A percentile compares a stretch with the other conserved stretches of the same genome.
phyloP scores from a whole-genome alignment of 2,113 vertebrate genomes.

The Antigone vipio region DNA sequence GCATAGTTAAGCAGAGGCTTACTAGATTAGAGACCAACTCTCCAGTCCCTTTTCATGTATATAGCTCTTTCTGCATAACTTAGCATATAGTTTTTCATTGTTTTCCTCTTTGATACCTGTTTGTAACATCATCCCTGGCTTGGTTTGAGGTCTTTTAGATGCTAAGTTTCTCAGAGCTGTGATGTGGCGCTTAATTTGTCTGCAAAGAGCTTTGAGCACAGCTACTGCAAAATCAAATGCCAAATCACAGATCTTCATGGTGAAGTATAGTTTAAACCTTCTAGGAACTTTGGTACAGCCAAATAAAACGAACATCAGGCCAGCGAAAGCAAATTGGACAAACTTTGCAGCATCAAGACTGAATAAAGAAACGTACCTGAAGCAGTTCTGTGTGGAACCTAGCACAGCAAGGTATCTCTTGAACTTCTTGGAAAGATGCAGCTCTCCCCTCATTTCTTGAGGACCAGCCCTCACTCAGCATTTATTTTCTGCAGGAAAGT shows the following conservation, averaged over 20 bases:
- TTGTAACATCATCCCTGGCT: background rate
- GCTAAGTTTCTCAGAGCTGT: background rate
- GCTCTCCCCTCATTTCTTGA: background rate
- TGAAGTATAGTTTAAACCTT: background rate
- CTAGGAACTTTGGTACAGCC: background rate
- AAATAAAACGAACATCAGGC: background rate
- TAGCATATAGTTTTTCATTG: background rate
- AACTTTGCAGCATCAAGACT: background rate
- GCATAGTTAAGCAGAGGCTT: background rate
- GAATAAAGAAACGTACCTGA: background rate
- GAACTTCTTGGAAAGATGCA: background rate
- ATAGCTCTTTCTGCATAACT: background rate
- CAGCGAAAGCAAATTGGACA: background rate
- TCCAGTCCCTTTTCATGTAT: background rate
- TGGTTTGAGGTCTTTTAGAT: background rate
- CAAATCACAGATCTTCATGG: background rate
- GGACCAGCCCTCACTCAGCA: background rate
- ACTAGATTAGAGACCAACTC: background rate
- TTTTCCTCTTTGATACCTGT: background rate
- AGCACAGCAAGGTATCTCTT: background rate
- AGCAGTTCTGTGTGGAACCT: background rate
- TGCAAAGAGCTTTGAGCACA: background rate
- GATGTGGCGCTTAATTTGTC: background rate
- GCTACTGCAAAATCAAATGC: background rate
- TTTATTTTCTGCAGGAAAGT: background rate